Percentiles rank a stretch among this genome's conserved stretches.
phyloP scores from a whole-genome alignment of 2,888 invertebrate genomes.

The Microdon myrmicae region DNA sequence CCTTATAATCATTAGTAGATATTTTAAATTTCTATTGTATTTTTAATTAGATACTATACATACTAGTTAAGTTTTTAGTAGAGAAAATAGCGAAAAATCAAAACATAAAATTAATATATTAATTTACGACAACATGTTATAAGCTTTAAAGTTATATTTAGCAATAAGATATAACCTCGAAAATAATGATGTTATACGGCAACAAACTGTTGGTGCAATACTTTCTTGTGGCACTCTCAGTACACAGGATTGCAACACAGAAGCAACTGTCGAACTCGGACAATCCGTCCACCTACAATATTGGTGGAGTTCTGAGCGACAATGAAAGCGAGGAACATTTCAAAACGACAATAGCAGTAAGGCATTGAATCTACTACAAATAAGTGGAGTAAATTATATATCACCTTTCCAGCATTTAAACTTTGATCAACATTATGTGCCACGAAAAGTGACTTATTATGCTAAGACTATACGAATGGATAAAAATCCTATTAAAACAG shows the following conservation, averaged over 20 bases:
- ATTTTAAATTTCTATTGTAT: conserved; percentile 21
- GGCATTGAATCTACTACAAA: conserved; percentile 57
- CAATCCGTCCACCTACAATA: conserved; percentile 82
- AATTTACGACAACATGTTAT: too few relatives aligned
- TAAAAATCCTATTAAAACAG: conserved; percentile 93
- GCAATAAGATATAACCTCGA: too few relatives aligned
- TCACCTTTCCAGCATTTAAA: conserved; percentile 78
- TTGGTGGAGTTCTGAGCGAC: conserved; percentile 91
- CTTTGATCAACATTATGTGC: conserved; percentile 84
- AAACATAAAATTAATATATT: too few relatives aligned
- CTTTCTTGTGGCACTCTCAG: conserved; percentile 11
- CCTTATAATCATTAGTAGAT: conserved; percentile 26
- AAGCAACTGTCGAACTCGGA: conserved; percentile 61
- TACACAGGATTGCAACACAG: conserved; percentile 45
- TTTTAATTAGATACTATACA: conserved; percentile 11
- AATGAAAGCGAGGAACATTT: conserved; percentile 84
- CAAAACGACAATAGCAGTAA: conserved; percentile 84
- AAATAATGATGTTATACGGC: too few relatives aligned
- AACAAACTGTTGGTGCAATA: too few relatives aligned
- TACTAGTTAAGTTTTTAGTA: too few relatives aligned
- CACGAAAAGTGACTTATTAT: conserved; percentile 85
- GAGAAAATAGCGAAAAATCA: too few relatives aligned
- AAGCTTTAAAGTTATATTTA: too few relatives aligned
- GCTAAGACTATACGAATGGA: conserved; percentile 93
- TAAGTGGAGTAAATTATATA: background rate